Evolutionary conservation across 2,797 vertebrate genomes (phyloP), one percentile per base, ranked within the genome.

Genomic region (Spea hammondii): DNA sequence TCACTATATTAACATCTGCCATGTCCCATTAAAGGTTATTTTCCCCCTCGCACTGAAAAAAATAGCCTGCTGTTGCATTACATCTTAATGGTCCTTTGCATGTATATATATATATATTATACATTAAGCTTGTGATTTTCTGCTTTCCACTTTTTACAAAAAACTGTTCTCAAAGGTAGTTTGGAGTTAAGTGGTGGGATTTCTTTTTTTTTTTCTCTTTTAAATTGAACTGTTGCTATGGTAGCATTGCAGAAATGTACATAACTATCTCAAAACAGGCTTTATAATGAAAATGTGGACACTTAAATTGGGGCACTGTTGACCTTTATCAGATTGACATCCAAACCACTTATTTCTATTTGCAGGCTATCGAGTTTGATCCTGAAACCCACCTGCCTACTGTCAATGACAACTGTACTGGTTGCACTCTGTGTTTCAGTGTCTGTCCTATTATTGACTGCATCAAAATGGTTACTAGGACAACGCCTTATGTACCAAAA

Each of bases 381-480:
- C 91, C 95, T 1, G 83, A 94, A 80, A 96, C 93, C 83, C 97
- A 97, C 91, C 89, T 98, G 83, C 95, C 97, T 79, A 70, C 83
- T 0, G 89, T 98, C 74, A 94, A 82, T 0, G 95, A 96, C 88
- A 91, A 84, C 87, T 99, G 97, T n/a, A 98, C 95, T 0, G 96
- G 95, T 88, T 98, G 97, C 87, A 95, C 95, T 49, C 92, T 96
- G 82, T 97, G 97, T 84, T 89, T 95, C 85, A 97, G 96, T 8
- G 92, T 97, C 86, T 97, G 97, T 87, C 97, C 97, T 65, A 92
- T 98, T 89, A 92, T 96, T 85, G 94, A 96, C 93, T 98, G 96
- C 94, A 96, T 99, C 93, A 93, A 83, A 86, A 96, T 97, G 96
- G 92, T 96, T 86, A 86, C 91, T 90, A 94, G 95, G 92, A 92